These are phyloP conservation scores for Acanthosepion lycidas DNA, from an alignment of 2,888 invertebrate species.

Conservation along the genomic window DNA sequence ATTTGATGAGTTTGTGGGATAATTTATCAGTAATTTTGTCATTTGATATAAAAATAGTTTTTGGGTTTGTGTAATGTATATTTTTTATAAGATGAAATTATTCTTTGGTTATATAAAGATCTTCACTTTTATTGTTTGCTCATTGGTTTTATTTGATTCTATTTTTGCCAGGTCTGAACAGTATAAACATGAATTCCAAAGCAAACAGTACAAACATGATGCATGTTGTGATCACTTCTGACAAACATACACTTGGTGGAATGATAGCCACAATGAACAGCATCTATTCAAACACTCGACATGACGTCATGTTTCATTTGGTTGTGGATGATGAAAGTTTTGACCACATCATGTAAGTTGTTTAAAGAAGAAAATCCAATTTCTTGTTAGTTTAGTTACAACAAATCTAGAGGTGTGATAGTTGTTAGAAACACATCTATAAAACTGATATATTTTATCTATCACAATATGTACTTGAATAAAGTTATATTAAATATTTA, in stretches of 20 bases:
- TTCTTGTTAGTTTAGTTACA: background rate
- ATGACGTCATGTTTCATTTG: slow-evolving; percentile 69
- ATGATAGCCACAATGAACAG: slow-evolving; percentile 73
- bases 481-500: no score
- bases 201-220: slow-evolving; percentile 47
- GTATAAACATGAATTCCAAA: background rate
- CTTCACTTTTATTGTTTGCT: background rate
- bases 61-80: background rate
- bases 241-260: slow-evolving; percentile 69
- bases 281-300: slow-evolving; percentile 67
- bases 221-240: slow-evolving; percentile 68
- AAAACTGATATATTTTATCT: no score
- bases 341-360: slow-evolving; percentile 60
- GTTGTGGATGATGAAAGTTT: slow-evolving; percentile 60
- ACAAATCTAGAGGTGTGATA: no score
- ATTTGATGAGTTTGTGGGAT: no score
- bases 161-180: background rate
- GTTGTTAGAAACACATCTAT: no score
- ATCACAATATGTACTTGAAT: no score
- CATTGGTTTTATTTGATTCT: background rate
- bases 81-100: background rate
- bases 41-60: background rate
- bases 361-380: background rate
- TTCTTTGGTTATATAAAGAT: no score
- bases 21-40: no score